These are phyloP conservation scores for Diploscapter pachys DNA, from an alignment of 1,140 invertebrate species.

Conservation along the genomic window DNA sequence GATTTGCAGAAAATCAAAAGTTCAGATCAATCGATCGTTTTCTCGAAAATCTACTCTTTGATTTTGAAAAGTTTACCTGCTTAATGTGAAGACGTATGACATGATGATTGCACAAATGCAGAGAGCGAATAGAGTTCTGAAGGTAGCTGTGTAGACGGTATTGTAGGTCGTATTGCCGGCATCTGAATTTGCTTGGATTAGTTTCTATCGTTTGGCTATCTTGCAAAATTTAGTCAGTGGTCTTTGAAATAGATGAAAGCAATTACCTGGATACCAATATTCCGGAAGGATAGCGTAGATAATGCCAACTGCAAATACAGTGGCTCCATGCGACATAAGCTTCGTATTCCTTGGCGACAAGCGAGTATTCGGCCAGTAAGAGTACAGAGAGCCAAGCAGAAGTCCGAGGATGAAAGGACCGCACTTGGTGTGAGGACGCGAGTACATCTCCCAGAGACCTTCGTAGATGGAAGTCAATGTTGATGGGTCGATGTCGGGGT, in stretches of 20 bases:
- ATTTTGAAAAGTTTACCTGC: constrained; percentile 27
- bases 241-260: no score
- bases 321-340: no score
- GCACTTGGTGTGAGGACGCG: constrained; percentile 50
- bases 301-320: constrained; percentile 22
- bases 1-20: no score
- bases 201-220: no score
- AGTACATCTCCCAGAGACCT: constrained; percentile 56
- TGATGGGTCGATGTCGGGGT: constrained; percentile 32
- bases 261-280: constrained; percentile 49
- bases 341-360: no score
- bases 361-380: no score
- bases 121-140: constrained; percentile 51
- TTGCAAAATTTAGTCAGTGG: no score
- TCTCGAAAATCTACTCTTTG: neutral
- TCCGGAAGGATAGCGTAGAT: constrained; percentile 56
- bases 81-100: constrained; percentile 38
- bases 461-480: constrained; percentile 38
- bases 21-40: no score
- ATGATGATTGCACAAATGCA: constrained; percentile 45
- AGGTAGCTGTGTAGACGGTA: constrained; percentile 54
- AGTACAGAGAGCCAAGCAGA: constrained; percentile 37
- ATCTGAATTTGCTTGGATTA: constrained; percentile 2
- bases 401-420: constrained; percentile 56
- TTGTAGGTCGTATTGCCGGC: constrained; percentile 54